These are phyloP conservation scores for Brachionus angularis DNA, from an alignment of 1,140 invertebrate genomes.

Conservation along the genomic window DNA sequence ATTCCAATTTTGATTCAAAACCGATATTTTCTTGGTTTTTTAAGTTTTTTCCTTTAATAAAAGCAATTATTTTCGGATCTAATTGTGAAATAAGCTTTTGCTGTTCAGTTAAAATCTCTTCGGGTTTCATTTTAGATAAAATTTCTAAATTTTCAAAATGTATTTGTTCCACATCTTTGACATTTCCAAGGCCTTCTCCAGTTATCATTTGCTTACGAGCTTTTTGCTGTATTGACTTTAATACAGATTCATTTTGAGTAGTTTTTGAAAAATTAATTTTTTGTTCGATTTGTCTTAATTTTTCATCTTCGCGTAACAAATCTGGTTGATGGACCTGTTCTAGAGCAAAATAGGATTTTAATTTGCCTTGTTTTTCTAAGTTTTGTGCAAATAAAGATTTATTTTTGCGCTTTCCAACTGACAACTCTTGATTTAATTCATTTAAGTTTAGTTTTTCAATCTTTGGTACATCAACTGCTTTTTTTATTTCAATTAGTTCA, in stretches of 20 bases:
- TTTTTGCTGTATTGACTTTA: too few relatives aligned
- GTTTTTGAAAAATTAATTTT: slow-evolving; percentile 54
- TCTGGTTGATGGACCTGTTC: not conserved
- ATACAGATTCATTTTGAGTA: too few relatives aligned
- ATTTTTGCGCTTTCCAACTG: not conserved
- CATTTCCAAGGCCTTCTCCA: slow-evolving; percentile 32
- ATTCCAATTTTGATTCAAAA: slow-evolving; percentile 46
- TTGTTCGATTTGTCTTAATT: slow-evolving; percentile 34
- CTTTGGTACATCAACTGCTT: not conserved
- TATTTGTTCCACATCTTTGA: slow-evolving; percentile 61
- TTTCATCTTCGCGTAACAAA: not conserved
- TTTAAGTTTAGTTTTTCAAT: slow-evolving; percentile 23
- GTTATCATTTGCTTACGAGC: slow-evolving; percentile 23
- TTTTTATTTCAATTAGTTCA: not conserved
- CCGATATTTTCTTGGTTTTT: slow-evolving; percentile 47
- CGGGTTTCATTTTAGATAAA: slow-evolving; percentile 66
- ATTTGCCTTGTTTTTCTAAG: slow-evolving; percentile 21
- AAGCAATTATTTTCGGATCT: slow-evolving; percentile 41
- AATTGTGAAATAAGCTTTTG: slow-evolving; percentile 62
- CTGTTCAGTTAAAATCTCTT: slow-evolving; percentile 72
- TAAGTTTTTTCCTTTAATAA: slow-evolving; percentile 46
- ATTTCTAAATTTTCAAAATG: slow-evolving; percentile 70
- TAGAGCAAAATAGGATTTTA: slow-evolving; percentile 16
- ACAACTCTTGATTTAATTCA: not conserved
- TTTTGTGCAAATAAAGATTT: slow-evolving; percentile 41